phyloP scores from a whole-genome alignment of 2,888 invertebrate genomes.

The Dysmachus trigonus region DNA sequence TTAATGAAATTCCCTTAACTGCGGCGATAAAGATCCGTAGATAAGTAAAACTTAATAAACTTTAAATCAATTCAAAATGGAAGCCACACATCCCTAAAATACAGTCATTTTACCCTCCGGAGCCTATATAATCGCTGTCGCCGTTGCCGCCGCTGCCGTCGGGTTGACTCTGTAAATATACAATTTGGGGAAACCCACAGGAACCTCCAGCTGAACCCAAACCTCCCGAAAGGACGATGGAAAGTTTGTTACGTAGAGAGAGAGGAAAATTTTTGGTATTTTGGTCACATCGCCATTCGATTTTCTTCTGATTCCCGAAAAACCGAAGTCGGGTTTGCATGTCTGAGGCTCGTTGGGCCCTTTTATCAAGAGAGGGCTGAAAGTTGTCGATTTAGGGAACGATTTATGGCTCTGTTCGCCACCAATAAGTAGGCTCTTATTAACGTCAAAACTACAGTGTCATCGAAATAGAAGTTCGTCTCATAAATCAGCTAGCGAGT shows the following conservation, averaged over 20 bases:
- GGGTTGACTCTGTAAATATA: not conserved
- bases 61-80: slow-evolving; percentile 37
- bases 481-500: slow-evolving; percentile 23
- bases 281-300: slow-evolving; percentile 12
- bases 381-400: not conserved
- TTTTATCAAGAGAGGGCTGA: not conserved
- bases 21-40: not conserved
- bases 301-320: not conserved
- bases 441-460: slow-evolving; percentile 20
- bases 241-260: not conserved
- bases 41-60: slow-evolving; percentile 26
- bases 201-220: not conserved
- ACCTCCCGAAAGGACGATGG: not conserved
- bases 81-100: not conserved
- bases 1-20: slow-evolving; percentile 25
- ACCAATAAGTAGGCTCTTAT: slow-evolving; percentile 30
- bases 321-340: slow-evolving; percentile 7
- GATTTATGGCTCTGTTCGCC: slow-evolving; percentile 32
- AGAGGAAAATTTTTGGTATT: not conserved
- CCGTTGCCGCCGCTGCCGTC: not conserved
- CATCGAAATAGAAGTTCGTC: slow-evolving; percentile 4
- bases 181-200: not conserved
- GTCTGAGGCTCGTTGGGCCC: slow-evolving; percentile 24
- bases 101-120: not conserved
- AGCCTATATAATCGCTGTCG: too few relatives aligned